Percentiles rank a stretch among this genome's conserved stretches.
Evolutionary conservation across 1,140 invertebrate species (phyloP).

Genomic region (Bombus superbus): DNA sequence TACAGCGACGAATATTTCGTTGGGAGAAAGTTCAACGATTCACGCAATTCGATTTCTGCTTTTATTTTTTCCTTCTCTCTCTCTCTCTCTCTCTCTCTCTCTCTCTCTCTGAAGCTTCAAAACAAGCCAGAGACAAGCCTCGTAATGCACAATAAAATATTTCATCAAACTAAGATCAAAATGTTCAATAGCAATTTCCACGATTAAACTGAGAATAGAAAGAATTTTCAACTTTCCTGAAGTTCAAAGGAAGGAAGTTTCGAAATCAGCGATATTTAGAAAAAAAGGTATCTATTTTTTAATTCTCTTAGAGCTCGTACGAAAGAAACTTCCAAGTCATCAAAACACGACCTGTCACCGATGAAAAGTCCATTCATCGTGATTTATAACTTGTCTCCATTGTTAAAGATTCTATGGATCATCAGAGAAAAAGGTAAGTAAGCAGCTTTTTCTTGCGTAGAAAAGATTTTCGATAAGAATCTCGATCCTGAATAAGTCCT

Average conservation of each 20-base stretch:
- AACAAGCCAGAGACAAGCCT: no score
- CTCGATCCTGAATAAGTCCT: no score
- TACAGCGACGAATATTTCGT: not conserved
- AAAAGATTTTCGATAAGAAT: not conserved
- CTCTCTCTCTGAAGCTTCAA: not conserved
- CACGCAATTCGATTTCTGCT: not conserved
- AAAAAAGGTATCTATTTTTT: not conserved
- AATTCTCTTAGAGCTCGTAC: not conserved
- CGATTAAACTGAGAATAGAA: not conserved
- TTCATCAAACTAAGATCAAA: not conserved
- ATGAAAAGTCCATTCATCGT: not conserved
- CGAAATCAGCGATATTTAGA: not conserved
- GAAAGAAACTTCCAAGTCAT: not conserved
- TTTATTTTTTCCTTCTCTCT: not conserved
- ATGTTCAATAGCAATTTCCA: not conserved
- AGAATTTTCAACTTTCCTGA: not conserved
- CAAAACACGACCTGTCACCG: not conserved
- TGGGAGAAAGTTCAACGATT: slow-evolving; percentile 38
- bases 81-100: no score
- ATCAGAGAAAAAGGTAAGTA: no score
- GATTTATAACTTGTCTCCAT: not conserved
- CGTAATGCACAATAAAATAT: no score
- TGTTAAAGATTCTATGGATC: not conserved
- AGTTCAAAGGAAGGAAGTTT: not conserved
- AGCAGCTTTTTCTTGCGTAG: not conserved